Evolutionary conservation across 2,113 vertebrate genomes (phyloP).

Genomic region (Callorhinus ursinus): DNA sequence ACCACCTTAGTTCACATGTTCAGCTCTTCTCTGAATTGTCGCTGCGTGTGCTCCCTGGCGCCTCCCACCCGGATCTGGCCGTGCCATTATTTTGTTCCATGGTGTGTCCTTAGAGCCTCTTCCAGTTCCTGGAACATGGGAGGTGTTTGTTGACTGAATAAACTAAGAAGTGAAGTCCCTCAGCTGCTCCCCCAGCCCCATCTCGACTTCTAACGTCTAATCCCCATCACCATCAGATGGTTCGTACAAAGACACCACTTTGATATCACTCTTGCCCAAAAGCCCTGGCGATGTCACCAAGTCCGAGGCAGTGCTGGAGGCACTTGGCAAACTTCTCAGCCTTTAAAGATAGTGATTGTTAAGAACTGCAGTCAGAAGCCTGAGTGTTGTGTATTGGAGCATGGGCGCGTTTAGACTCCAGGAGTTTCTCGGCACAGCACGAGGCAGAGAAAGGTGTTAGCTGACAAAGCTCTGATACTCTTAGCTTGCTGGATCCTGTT

Average conservation of each 20-base stretch:
- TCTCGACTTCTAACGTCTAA: background rate
- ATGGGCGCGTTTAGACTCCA: rapidly evolving
- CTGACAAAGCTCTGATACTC: too few species aligned
- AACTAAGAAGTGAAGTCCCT: background rate
- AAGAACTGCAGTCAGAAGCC: background rate
- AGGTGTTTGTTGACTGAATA: background rate
- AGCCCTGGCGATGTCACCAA: too few species aligned
- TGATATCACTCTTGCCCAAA: background rate
- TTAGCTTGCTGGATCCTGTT: too few species aligned
- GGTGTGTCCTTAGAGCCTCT: background rate
- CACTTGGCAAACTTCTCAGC: rapidly evolving
- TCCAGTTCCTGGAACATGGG: background rate
- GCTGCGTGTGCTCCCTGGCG: too few species aligned
- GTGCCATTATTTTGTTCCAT: background rate
- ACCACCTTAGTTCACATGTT: background rate
- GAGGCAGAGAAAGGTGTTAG: background rate
- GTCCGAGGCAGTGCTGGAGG: background rate
- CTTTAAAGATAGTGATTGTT: too few species aligned
- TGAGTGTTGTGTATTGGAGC: background rate
- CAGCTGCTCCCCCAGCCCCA: background rate
- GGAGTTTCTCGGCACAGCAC: too few species aligned
- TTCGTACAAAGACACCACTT: background rate
- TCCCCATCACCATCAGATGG: background rate
- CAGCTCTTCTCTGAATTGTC: background rate
- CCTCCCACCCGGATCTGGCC: background rate